Evolutionary conservation across 2,797 vertebrate genomes (phyloP), one percentile per base, ranked within the genome.

Genomic region (Triplophysa bombifrons): DNA sequence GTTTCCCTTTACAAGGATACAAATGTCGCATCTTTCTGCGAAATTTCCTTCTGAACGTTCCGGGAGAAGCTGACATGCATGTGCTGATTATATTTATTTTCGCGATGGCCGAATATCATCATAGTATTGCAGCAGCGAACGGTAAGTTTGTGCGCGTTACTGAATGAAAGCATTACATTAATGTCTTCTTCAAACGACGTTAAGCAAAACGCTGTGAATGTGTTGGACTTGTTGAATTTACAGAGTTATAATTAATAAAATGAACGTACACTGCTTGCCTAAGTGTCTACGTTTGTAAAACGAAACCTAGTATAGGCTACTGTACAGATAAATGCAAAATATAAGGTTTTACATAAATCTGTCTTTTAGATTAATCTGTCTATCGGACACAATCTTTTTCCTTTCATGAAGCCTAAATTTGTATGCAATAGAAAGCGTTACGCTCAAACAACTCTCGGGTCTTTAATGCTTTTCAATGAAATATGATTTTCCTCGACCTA

Each of bases 11-110:
- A 20, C 17, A 58, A 38, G 4, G 2, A 3, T 19, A 34, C 41
- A 34, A 17, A 48, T 77, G 55, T 50, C 25, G 63, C 20, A 44
- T 22, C 2, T 19, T 38, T 66, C 34, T 27, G 50, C 11, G 0
- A 10, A 8, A 27, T 48, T 53, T 51, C 16, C 14, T 17, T 70
- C 8, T 30, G 3, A 27, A 30, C 3, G 13, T 22, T 30, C 67
- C 14, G 48, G 25, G 25, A 70, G 44, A 50, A 30, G 67, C 34
- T 48, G 67, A 70, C 48, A 70, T 70, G 67, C 44, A 19, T 53
- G 22, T 17, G 67, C 67, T 70, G 22, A 16, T 70, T 53, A 10
- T 70, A 30, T 53, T 70, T 2, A 53, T 70, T 50, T n/a, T 70
- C 14, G 25, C 22, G 16, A 51, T 17, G 67, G 16, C 13, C 25